phyloP scores from a whole-genome alignment of 2,113 vertebrate genomes.

The Rhagologus leucostigma region DNA sequence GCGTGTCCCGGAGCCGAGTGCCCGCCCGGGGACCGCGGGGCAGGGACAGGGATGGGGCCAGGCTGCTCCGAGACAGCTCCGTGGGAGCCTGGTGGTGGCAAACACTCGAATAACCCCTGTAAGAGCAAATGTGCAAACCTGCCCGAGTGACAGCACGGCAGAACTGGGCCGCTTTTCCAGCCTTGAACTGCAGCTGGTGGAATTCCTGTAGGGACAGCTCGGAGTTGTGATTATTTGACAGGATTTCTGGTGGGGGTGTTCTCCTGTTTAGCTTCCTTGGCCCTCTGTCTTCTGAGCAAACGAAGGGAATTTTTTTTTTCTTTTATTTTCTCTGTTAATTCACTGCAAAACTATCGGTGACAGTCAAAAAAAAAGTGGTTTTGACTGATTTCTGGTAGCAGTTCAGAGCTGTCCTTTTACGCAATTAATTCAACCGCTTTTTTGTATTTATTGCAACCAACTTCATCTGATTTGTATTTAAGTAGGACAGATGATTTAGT shows the following conservation, averaged over 20 bases:
- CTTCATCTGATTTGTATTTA: background rate
- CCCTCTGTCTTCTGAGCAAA: background rate
- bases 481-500: background rate
- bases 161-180: background rate
- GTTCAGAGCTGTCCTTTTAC: background rate
- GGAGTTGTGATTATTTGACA: background rate
- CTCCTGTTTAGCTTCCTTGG: background rate
- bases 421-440: background rate
- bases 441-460: background rate
- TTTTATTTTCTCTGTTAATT: background rate
- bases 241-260: background rate
- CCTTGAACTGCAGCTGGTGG: background rate
- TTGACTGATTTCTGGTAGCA: background rate
- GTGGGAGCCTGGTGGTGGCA: background rate
- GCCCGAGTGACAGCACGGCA: rapidly evolving
- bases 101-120: rapidly evolving
- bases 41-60: background rate
- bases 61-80: background rate
- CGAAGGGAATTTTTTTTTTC: background rate
- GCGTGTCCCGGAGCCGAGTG: background rate
- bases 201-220: background rate
- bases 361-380: background rate
- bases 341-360: background rate
- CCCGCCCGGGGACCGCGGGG: background rate
- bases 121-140: rapidly evolving